Percentiles rank a stretch among this genome's conserved stretches.
These are phyloP conservation scores for Drosophila dives DNA, from an alignment of 2,888 invertebrate genomes.

Conservation along the genomic window DNA sequence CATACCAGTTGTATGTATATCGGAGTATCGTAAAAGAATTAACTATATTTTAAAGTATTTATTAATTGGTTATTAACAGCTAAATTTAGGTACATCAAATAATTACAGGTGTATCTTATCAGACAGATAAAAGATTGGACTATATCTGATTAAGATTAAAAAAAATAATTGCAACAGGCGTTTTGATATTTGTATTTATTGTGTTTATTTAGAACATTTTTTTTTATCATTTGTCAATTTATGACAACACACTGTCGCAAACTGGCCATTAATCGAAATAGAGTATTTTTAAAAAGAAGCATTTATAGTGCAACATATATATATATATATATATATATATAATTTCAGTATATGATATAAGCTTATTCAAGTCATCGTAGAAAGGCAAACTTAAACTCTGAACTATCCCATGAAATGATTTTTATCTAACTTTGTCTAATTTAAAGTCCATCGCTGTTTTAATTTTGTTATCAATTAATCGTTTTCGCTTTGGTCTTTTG, in stretches of 20 bases:
- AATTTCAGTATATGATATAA: too few relatives aligned
- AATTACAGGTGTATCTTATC: neutral
- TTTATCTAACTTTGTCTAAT: constrained; percentile 6
- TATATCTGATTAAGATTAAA: neutral
- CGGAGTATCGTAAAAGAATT: neutral
- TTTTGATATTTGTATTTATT: neutral
- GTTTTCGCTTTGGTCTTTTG: constrained; percentile 21
- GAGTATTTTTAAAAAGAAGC: neutral
- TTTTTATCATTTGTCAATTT: neutral
- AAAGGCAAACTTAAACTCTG: neutral
- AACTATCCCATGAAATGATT: neutral
- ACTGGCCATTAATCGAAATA: constrained; percentile 3
- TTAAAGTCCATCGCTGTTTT: constrained; percentile 11
- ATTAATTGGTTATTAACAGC: neutral
- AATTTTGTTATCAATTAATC: constrained; percentile 37
- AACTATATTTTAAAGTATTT: neutral
- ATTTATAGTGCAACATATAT: neutral
- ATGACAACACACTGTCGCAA: neutral
- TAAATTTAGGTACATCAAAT: neutral
- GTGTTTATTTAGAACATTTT: neutral
- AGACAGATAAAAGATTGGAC: neutral
- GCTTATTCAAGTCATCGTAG: neutral
- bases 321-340: neutral
- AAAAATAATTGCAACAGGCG: neutral
- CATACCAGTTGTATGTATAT: neutral